Evolutionary conservation across 2,888 invertebrate genomes (phyloP).

Genomic region (Pollenia amentaria): DNA sequence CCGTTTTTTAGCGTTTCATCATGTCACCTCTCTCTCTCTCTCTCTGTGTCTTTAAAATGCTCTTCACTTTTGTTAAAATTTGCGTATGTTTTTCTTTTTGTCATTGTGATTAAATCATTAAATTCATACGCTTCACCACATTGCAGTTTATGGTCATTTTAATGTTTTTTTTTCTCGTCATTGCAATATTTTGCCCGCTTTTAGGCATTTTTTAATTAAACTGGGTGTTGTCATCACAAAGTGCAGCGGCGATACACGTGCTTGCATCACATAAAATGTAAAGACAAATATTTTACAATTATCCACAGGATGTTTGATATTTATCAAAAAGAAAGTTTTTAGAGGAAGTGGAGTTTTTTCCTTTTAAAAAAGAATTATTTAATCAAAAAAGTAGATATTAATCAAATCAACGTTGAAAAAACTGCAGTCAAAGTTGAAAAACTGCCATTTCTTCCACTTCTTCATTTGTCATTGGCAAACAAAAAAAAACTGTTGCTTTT

Average conservation of each 20-base stretch:
- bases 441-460: too few species aligned
- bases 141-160: slow-evolving; percentile 76
- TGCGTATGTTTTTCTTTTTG: slow-evolving; percentile 55
- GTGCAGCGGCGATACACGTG: slow-evolving; percentile 70
- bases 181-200: slow-evolving; percentile 71
- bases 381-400: neutral
- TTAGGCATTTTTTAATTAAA: slow-evolving; percentile 74
- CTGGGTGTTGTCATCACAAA: slow-evolving; percentile 73
- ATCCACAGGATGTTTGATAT: slow-evolving; percentile 72
- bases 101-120: slow-evolving; percentile 83
- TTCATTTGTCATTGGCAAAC: too few species aligned
- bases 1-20: slow-evolving; percentile 57
- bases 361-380: neutral
- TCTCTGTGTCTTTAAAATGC: neutral
- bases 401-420: too few species aligned
- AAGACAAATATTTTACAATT: slow-evolving; percentile 73
- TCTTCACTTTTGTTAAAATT: slow-evolving; percentile 45
- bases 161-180: slow-evolving; percentile 24
- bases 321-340: slow-evolving; percentile 67
- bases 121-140: slow-evolving; percentile 82
- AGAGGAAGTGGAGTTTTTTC: slow-evolving; percentile 46
- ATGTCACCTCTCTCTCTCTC: slow-evolving; percentile 2
- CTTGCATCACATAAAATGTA: slow-evolving; percentile 56
- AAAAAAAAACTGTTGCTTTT: too few species aligned
- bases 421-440: too few species aligned